Base-by-base conservation (phyloP, 2,888 invertebrate genomes). In the Tholera decimalis region DNA sequence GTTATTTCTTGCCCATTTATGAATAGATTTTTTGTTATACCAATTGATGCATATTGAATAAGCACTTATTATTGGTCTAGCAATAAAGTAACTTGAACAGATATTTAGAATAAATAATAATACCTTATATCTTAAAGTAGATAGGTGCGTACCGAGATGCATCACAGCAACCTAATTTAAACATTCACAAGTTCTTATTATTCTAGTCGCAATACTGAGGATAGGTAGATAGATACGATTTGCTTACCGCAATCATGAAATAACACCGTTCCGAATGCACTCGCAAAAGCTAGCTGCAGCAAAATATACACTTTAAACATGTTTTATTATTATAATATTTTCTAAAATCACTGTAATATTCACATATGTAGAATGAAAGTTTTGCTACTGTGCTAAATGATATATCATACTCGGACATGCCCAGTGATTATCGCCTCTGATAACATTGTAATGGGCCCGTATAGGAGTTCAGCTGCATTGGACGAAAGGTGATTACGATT, bases 211-310 rank as follows among this genome's bases (percentile, higher is more conserved):
- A n/a, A 24, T 11, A 8, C 22, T 37, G 33, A 63, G 50, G 6
- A 28, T n/a, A n/a, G n/a, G n/a, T n/a, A n/a, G n/a, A n/a, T n/a
- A 18, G 13, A 35, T 18, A 51, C 33, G 18, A 37, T 47, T 18
- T 41, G 84, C 92, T 91, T 83, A 93, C 93, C 93, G 73, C 93
- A 93, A 74, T 93, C 93, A 85, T 91, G 88, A 73, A 93, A 93
- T 43, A 90, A 79, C 37, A 93, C 92, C 57, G 88, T 87, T 43
- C 87, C 86, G 49, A 83, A 64, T 55, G 78, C 85, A 44, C 78
- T 58, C 39, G 81, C 71, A 28, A 85, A 75, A 57, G 74, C 64
- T 20, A 89, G 64, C 53, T 77, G 85, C 55, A 89, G 68, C 26
- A 89, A 72, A 39, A 85, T 30, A 13, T 67, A 76, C 56, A 87